Evolutionary conservation across 2,888 invertebrate species (phyloP).

Genomic region (Callosobruchus maculatus): DNA sequence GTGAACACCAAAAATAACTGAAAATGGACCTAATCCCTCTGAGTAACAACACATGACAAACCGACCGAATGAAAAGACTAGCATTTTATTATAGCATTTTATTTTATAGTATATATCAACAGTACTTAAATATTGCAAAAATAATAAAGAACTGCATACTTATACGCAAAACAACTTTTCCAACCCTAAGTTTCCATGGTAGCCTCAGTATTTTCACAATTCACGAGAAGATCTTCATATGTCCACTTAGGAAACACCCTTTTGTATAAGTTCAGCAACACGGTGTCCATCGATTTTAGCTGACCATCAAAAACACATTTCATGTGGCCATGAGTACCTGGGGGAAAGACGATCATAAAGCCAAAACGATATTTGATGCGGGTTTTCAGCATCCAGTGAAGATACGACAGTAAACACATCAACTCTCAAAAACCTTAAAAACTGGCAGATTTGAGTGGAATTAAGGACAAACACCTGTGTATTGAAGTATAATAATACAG

Average conservation of each 20-base stretch:
- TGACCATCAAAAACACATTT: conserved; percentile 95
- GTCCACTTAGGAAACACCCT: conserved; percentile 97
- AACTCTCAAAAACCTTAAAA: no score
- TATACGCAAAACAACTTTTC: neutral
- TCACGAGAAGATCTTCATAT: conserved; percentile 66
- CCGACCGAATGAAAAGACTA: no score
- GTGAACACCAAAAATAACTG: no score
- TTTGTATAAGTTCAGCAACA: conserved; percentile 91
- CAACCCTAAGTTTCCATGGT: conserved; percentile 31
- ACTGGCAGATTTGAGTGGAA: no score
- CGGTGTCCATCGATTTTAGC: conserved; percentile 93
- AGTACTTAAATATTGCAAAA: neutral
- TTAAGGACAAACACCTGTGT: no score
- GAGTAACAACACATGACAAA: no score
- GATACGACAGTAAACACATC: no score
- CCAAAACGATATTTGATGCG: no score
- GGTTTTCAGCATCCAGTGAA: no score
- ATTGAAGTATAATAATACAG: no score
- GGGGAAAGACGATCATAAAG: neutral
- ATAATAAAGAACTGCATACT: neutral
- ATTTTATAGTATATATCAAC: neutral
- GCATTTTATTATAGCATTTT: neutral
- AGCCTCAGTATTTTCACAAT: conserved; percentile 27
- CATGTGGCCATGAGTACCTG: conserved; percentile 99
- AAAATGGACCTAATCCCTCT: no score